Conservation (phyloP, 1,140 invertebrate species). For the Pseudomyrmex pallidus region DNA sequence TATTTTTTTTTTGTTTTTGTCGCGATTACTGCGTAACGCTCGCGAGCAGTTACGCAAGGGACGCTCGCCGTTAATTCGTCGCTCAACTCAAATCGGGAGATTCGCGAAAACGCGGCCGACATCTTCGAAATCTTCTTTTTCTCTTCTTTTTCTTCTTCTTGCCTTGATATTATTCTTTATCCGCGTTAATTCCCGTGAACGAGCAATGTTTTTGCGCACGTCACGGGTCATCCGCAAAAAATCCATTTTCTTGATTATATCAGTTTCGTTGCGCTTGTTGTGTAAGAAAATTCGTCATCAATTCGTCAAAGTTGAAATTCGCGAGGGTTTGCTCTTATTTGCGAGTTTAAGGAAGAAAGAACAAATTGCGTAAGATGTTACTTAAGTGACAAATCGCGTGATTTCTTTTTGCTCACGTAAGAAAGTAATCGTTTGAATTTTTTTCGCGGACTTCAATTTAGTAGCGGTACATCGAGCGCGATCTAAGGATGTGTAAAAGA, state of each 20-base stretch:
- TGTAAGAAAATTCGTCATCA: background rate
- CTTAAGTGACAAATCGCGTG: too few relatives aligned
- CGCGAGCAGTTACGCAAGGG: background rate
- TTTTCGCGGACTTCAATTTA: background rate
- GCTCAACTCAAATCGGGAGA: slow-evolving; percentile 45
- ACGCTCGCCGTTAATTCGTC: slow-evolving; percentile 13
- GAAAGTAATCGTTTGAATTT: background rate
- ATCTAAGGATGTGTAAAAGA: background rate
- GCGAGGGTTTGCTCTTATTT: background rate
- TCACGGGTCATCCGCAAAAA: background rate
- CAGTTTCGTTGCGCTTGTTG: background rate
- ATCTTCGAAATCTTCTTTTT: background rate
- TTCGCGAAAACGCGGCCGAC: slow-evolving; percentile 22
- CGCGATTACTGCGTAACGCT: slow-evolving; percentile 29
- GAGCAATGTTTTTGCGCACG: background rate
- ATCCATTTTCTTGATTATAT: background rate
- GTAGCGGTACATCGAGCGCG: too few relatives aligned
- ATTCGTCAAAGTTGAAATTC: background rate
- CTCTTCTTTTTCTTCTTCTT: background rate
- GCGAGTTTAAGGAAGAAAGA: too few relatives aligned
- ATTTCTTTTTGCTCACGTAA: too few relatives aligned
- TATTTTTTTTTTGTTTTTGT: background rate
- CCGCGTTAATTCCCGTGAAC: background rate
- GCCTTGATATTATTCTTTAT: slow-evolving; percentile 29
- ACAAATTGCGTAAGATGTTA: too few relatives aligned